Conservation (phyloP, 2,113 vertebrate species). For the Saiga tatarica region DNA sequence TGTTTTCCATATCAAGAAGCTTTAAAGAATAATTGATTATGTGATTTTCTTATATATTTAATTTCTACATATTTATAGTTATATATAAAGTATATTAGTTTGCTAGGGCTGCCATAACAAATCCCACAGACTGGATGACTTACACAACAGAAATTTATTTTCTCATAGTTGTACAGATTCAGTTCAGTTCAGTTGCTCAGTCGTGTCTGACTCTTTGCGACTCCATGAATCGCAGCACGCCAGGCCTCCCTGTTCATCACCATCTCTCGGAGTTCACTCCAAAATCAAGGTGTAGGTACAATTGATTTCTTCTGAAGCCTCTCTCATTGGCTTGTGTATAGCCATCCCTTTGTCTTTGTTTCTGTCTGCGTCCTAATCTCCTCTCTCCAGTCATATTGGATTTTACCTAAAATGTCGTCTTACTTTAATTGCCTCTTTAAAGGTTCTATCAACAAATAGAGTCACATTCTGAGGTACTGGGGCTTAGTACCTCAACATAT, state of each 20-base stretch:
- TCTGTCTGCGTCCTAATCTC: background rate
- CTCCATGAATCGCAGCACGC: too few species aligned
- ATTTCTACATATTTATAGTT: background rate
- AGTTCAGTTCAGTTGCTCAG: too few species aligned
- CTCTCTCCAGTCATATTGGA: background rate
- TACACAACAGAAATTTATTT: background rate
- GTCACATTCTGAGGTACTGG: background rate
- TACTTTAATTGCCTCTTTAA: background rate
- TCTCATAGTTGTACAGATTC: background rate
- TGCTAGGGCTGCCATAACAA: background rate
- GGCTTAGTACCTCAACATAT: background rate
- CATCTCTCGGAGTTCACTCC: background rate
- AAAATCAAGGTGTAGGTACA: background rate
- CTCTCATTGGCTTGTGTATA: background rate
- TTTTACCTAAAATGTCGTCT: background rate
- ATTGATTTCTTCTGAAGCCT: background rate
- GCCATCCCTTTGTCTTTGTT: background rate
- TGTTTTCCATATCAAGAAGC: background rate
- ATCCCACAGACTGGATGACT: background rate
- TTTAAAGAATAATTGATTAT: background rate
- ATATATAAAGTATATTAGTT: background rate
- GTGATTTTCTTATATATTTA: background rate
- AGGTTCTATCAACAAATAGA: background rate
- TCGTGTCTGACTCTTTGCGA: too few species aligned
- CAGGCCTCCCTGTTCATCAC: too few species aligned